Conservation (phyloP, 2,113 vertebrate species). For the Antechinus stuartii region DNA sequence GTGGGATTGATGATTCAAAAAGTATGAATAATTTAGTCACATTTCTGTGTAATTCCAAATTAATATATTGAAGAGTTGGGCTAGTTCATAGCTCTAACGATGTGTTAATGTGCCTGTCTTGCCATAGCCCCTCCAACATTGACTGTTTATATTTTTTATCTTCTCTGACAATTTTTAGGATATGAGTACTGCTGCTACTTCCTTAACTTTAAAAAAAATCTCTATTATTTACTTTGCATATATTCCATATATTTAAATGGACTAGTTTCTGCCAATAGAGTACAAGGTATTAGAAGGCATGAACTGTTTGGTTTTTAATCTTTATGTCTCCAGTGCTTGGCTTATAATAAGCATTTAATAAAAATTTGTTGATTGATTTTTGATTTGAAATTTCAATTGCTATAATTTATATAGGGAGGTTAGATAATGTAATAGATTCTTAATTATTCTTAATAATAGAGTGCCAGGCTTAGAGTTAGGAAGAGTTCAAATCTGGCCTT, state of each 20-base stretch:
- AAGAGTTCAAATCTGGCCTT: too few species aligned
- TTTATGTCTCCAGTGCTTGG: not conserved
- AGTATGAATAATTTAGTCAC: not conserved
- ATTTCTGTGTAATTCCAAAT: not conserved
- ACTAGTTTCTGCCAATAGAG: not conserved
- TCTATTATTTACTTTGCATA: not conserved
- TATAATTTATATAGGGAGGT: not conserved
- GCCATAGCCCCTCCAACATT: not conserved
- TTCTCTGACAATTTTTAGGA: not conserved
- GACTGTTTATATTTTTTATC: not conserved
- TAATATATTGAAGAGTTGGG: not conserved
- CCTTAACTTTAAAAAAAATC: not conserved
- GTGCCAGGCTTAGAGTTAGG: not conserved
- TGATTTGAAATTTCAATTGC: not conserved
- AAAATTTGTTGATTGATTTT: not conserved
- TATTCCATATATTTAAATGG: not conserved
- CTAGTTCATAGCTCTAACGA: not conserved
- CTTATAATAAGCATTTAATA: not conserved
- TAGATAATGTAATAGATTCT: not conserved
- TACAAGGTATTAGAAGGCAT: not conserved
- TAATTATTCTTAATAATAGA: not conserved
- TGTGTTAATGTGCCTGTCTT: not conserved
- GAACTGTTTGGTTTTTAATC: not conserved
- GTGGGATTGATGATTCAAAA: not conserved
- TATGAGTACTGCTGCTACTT: not conserved